Percentiles rank a stretch among this genome's conserved stretches.
Conservation (phyloP, 2,797 vertebrate genomes). For the Parotocinclus haroldoi region DNA sequence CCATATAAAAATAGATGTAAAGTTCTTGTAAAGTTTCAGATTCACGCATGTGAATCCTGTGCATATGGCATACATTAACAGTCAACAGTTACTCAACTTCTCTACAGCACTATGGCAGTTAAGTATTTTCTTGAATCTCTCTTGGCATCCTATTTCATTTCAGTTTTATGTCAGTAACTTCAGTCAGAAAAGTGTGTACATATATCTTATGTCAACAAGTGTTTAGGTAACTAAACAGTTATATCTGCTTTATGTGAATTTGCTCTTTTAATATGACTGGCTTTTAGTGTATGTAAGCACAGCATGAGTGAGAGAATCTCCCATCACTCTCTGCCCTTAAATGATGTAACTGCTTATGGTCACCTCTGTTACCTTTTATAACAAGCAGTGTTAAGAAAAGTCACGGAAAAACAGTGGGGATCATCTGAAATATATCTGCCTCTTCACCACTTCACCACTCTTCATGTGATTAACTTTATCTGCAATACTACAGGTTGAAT, state of each 20-base stretch:
- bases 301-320: slow-evolving; percentile 33
- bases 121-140: slow-evolving; percentile 8
- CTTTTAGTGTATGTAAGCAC: slow-evolving; percentile 50
- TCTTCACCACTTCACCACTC: no score
- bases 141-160: slow-evolving; percentile 17
- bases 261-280: slow-evolving; percentile 55
- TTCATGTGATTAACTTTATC: neutral
- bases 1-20: neutral
- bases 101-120: slow-evolving; percentile 19
- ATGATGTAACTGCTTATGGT: slow-evolving; percentile 22
- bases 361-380: slow-evolving; percentile 9
- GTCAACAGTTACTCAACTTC: neutral
- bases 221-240: slow-evolving; percentile 55
- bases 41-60: no score
- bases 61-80: no score
- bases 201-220: slow-evolving; percentile 51
- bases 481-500: slow-evolving; percentile 18
- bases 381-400: slow-evolving; percentile 1
- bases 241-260: slow-evolving; percentile 57
- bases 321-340: slow-evolving; percentile 17
- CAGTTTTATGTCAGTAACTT: slow-evolving; percentile 25
- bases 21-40: neutral
- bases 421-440: no score
- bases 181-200: slow-evolving; percentile 48
- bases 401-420: neutral